Base-by-base conservation (phyloP, 2,113 vertebrate genomes). In the Protomyctophum bolini region DNA sequence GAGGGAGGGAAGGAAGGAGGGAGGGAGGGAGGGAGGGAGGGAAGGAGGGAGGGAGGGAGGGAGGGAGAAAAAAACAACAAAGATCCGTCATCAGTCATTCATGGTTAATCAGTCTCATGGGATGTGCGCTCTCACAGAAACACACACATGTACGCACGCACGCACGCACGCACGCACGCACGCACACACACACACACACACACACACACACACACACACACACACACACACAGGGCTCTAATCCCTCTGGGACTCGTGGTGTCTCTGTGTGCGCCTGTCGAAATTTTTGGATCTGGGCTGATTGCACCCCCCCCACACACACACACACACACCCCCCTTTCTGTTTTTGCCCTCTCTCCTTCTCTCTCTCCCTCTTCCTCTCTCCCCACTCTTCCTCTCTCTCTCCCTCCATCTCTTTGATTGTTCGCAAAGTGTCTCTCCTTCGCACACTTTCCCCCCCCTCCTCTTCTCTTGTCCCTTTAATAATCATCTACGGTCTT, bases 41-140 rank as follows among this genome's bases (percentile, higher is more conserved):
- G 28, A 10, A 45, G 5, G 41, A 28, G 41, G 29, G 11, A 8
- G 41, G 47, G 33, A 14, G 49, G 62, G 50, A 3, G 29, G 1
- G 52, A 8, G 50, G 21, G 29, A 4, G 51, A 50, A 75, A 83
- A 83, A 76, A 83, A 85, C 83, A 90, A 88, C 86, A 90, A 90
- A 90, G 90, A 89, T 88, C 89, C 81, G 90, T 90, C 90, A 91
- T 91, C 89, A 91, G 90, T 90, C 90, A 91, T 90, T 91, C 90
- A 91, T 90, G 89, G 87, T 78, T 91, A 91, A 91, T 91, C 90
- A 91, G 90, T 91, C 90, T 91, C 89, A 57, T 85, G 90, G 89
- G 90, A 89, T 21, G 29, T 21, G 51, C 14, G 51, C 63, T 51
- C 63, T 48, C 60, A 63, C 45, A 63, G 14, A 61, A 10, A 61